Evolutionary conservation across 53 echinoderm and acorn worm species (phyloP).

Genomic region (Echinometra lucunter): DNA sequence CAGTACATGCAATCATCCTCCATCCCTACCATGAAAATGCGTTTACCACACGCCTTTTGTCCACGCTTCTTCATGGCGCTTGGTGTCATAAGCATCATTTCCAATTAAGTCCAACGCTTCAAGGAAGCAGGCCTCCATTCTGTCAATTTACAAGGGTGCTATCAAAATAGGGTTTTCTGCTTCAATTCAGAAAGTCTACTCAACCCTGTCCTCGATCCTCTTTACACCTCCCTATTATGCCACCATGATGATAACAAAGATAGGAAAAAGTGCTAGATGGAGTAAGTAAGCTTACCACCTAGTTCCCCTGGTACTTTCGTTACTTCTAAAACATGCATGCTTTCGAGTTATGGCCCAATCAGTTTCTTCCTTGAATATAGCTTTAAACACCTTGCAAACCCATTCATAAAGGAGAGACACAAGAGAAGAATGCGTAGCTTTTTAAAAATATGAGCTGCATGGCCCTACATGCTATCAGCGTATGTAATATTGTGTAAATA

Average conservation of each 20-base stretch:
- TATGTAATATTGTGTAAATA: too few relatives aligned
- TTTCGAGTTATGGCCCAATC: background rate
- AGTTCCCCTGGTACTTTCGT: background rate
- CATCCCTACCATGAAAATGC: background rate
- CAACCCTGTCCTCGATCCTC: background rate
- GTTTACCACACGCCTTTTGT: background rate
- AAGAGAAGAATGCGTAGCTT: too few relatives aligned
- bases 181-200: background rate
- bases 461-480: too few relatives aligned
- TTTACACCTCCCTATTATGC: background rate
- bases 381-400: background rate
- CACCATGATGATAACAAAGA: background rate
- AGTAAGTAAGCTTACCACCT: background rate
- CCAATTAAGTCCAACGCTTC: conserved; percentile 7
- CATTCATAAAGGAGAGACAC: too few relatives aligned
- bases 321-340: background rate
- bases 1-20: background rate
- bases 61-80: background rate
- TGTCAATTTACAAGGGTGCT: conserved; percentile 10
- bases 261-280: background rate
- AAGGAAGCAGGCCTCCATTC: background rate
- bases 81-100: conserved; percentile 34
- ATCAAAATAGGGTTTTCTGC: conserved; percentile 28
- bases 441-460: too few relatives aligned
- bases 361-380: background rate